These are phyloP conservation scores for Platysternon megacephalum DNA, from an alignment of 2,113 vertebrate genomes.

Conservation along the genomic window DNA sequence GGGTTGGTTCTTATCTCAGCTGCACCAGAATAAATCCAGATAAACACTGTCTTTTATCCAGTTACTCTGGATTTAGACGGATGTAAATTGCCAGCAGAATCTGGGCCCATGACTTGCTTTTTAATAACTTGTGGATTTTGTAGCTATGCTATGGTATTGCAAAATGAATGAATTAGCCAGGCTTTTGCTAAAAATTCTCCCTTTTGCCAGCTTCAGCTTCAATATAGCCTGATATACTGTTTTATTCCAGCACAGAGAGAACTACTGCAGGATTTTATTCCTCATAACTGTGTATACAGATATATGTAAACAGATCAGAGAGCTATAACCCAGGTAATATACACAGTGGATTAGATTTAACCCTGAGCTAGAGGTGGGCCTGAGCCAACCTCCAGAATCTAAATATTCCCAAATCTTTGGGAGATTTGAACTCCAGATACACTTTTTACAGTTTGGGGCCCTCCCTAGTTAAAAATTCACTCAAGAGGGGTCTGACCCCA, in stretches of 20 bases:
- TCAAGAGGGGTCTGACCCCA: not conserved
- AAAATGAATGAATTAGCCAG: slow-evolving; percentile 8
- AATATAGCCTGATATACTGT: not conserved
- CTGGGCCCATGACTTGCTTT: not conserved
- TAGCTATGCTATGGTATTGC: not conserved
- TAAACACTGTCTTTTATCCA: not conserved
- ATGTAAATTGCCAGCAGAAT: not conserved
- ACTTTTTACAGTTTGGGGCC: not conserved
- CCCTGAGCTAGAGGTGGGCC: not conserved
- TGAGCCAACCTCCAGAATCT: not conserved
- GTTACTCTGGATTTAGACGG: not conserved
- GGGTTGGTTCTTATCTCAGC: not conserved
- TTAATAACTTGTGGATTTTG: not conserved
- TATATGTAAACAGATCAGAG: slow-evolving; percentile 3
- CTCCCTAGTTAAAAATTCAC: not conserved
- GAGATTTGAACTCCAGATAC: not conserved
- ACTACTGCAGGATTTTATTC: slow-evolving; percentile 11
- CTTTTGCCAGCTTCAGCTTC: not conserved
- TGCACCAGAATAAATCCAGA: not conserved
- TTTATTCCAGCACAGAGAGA: not conserved
- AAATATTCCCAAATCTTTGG: not conserved
- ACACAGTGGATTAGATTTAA: not conserved
- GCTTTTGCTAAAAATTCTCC: slow-evolving; percentile 8
- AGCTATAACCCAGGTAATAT: not conserved
- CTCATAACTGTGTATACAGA: slow-evolving; percentile 5